A percentile compares a stretch with the other conserved stretches of the same genome.
These are phyloP conservation scores for Ophioninae sp. DNA, from an alignment of 2,888 invertebrate genomes.

Conservation along the genomic window DNA sequence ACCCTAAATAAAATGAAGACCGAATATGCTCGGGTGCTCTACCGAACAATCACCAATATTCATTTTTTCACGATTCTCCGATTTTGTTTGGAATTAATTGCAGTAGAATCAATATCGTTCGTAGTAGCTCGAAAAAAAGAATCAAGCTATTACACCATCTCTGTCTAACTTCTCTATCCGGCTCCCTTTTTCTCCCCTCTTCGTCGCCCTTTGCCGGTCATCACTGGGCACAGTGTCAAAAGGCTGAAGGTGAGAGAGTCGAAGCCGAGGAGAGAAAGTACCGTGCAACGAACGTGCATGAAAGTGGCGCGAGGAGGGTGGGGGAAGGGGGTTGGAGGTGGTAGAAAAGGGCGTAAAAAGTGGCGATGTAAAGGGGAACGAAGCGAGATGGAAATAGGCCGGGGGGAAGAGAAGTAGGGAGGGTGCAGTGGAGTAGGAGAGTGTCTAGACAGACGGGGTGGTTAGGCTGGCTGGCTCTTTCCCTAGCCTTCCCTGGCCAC, in stretches of 20 bases:
- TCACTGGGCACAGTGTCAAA: constrained; percentile 68
- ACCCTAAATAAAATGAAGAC: no score
- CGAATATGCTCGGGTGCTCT: no score
- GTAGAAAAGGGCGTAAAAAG: constrained; percentile 41
- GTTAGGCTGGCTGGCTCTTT: constrained; percentile 72
- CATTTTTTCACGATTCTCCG: no score
- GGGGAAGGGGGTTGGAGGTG: constrained; percentile 15
- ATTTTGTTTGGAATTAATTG: no score
- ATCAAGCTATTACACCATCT: no score
- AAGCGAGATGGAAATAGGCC: constrained; percentile 55
- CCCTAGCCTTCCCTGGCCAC: constrained; percentile 58
- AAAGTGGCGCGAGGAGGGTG: no score
- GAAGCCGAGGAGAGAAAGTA: constrained; percentile 50
- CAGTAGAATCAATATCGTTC: no score
- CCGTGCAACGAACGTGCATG: constrained; percentile 3
- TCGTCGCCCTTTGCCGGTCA: not conserved
- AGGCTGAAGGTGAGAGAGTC: constrained; percentile 73
- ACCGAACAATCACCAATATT: no score
- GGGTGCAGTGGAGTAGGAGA: constrained; percentile 79
- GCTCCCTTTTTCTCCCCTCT: constrained; percentile 11
- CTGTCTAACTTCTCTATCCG: not conserved
- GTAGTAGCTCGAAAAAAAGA: no score
- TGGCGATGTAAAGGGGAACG: constrained; percentile 53
- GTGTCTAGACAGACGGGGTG: constrained; percentile 79
- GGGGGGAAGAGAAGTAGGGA: constrained; percentile 68